These are phyloP conservation scores for Zaprionus africanus DNA, from an alignment of 1,140 invertebrate genomes.

Conservation along the genomic window DNA sequence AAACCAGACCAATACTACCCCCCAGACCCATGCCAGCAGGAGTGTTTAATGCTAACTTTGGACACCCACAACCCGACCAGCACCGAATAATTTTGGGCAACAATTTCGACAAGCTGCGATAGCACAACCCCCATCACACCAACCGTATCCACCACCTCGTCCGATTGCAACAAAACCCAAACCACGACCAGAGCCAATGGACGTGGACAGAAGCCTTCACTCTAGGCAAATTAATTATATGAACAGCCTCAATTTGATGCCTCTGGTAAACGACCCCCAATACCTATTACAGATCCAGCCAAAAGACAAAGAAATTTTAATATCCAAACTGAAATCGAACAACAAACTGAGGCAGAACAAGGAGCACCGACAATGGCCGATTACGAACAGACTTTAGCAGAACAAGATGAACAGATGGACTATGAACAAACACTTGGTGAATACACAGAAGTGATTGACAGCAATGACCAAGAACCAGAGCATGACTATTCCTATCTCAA, in stretches of 20 bases:
- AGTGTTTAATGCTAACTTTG: not conserved
- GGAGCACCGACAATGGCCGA: slow-evolving; percentile 2
- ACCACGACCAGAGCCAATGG: slow-evolving; percentile 1
- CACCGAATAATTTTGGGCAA: not conserved
- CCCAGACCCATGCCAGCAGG: not conserved
- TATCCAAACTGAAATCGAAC: slow-evolving; percentile 11
- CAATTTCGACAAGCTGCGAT: not conserved
- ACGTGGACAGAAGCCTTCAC: not conserved
- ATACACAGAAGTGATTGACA: not conserved
- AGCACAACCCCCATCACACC: not conserved
- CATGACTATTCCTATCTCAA: slow-evolving; percentile 11
- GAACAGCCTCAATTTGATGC: slow-evolving; percentile 13
- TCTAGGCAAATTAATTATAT: slow-evolving; percentile 17
- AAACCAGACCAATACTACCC: not conserved
- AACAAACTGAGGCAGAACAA: slow-evolving; percentile 1
- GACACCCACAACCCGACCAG: too few species aligned
- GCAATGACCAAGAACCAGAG: not conserved
- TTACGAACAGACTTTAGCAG: not conserved
- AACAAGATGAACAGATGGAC: not conserved
- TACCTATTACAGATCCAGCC: not conserved
- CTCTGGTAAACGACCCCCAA: slow-evolving; percentile 8
- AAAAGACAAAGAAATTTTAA: slow-evolving; percentile 19
- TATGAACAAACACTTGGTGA: not conserved
- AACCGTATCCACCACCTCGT: not conserved
- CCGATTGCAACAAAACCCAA: slow-evolving; percentile 1